Evolutionary conservation across 2,113 vertebrate genomes (phyloP).

Genomic region (Turdus rufiventris): DNA sequence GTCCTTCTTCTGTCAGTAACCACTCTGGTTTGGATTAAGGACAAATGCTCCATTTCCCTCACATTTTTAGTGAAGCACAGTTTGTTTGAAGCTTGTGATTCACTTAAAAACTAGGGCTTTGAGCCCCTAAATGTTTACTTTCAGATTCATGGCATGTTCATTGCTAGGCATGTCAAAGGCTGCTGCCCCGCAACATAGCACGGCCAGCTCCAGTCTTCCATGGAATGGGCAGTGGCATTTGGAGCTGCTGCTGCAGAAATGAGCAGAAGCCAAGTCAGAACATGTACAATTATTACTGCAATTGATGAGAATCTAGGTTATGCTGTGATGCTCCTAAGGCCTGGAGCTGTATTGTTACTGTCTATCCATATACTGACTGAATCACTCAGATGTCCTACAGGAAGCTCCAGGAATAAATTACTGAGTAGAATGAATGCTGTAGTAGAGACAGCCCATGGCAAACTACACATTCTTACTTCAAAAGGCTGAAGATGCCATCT

Average conservation of each 20-base stretch:
- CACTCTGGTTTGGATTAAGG: slow-evolving; percentile 4
- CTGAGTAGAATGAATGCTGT: neutral
- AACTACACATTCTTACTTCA: neutral
- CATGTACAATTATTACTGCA: neutral
- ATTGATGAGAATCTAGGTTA: neutral
- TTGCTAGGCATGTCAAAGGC: neutral
- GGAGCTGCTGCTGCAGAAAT: neutral
- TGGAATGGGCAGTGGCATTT: neutral
- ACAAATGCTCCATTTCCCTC: neutral
- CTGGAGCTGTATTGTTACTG: neutral
- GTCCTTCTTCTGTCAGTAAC: neutral
- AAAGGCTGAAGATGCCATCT: neutral
- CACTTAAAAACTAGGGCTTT: neutral
- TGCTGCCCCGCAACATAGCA: neutral
- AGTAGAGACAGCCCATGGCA: neutral
- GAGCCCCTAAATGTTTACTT: neutral
- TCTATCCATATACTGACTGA: neutral
- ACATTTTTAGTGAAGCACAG: neutral
- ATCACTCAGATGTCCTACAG: neutral
- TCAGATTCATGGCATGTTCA: neutral
- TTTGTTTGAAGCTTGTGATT: slow-evolving; percentile 16
- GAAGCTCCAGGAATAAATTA: neutral
- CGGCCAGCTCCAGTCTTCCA: neutral
- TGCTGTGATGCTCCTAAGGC: neutral
- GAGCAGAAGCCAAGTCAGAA: neutral